These are phyloP conservation scores for Leucozona laternaria DNA, from an alignment of 2,888 invertebrate species.

Conservation along the genomic window DNA sequence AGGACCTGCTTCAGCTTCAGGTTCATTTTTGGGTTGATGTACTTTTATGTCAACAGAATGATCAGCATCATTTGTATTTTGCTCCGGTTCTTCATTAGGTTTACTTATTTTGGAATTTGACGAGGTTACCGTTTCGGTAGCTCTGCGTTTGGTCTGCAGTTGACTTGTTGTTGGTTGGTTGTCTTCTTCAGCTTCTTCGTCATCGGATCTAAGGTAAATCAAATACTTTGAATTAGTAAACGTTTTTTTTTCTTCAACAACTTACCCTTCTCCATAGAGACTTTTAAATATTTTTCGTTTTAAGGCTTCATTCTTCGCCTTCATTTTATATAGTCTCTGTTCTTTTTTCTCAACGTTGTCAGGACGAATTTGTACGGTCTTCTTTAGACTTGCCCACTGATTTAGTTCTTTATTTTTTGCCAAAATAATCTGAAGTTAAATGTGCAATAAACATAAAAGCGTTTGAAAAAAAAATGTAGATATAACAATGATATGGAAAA, in stretches of 20 bases:
- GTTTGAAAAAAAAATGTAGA: not conserved
- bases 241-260: conserved; percentile 6
- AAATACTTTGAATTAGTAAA: conserved; percentile 21
- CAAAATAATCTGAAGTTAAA: conserved; percentile 88
- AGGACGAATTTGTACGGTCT: conserved; percentile 90
- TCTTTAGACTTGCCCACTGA: conserved; percentile 97
- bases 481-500: not conserved
- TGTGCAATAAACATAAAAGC: not conserved
- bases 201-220: conserved; percentile 80
- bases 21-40: conserved; percentile 15
- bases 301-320: conserved; percentile 88
- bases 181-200: conserved; percentile 77
- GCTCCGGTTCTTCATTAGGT: conserved; percentile 36
- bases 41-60: not conserved
- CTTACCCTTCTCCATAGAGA: conserved; percentile 85
- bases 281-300: conserved; percentile 93
- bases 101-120: not conserved
- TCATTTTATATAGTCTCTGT: conserved; percentile 89
- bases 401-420: conserved; percentile 97
- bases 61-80: conserved; percentile 40
- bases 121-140: conserved; percentile 40
- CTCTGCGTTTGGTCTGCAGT: conserved; percentile 13
- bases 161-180: not conserved
- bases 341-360: conserved; percentile 92
- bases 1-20: conserved; percentile 40